Evolutionary conservation across 2,888 invertebrate species (phyloP), one percentile per base, ranked within the genome.

Genomic region (Dolichopus griseipennis): DNA sequence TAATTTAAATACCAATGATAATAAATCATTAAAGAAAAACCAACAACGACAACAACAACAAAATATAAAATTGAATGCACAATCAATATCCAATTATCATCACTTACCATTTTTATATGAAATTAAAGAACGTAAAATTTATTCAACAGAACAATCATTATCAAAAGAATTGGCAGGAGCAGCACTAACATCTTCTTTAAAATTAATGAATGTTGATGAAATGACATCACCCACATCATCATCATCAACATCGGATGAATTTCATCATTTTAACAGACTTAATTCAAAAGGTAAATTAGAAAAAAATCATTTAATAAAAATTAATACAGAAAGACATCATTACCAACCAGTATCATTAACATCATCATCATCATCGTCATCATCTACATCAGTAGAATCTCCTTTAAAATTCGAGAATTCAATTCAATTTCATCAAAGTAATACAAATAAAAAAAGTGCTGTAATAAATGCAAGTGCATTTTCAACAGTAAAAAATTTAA

Each of bases 301-400:
- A 15, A 52, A 52, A 52, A 63, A 63, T 63, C 63, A 63, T 63
- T 63, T 27, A 63, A n/a, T n/a, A n/a, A 63, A 63, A 63, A 27
- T 63, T 7, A 63, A 63, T 27, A 63, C 63, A 27, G 63, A 63
- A 63, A 63, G 22, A 15, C 63, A 63, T 63, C 27, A 63, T 15
- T 52, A 52, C 15, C 52, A 52, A 52, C n/a, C 52, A 41, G 2
- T 41, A 12, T 41, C 41, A 52, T 52, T 18, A 52, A 18, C 52
- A 37, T 37, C 8, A 10, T 37, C 37, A 37, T 10, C 37, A 37
- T 37, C 8, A 8, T 10, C 8, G 1, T 7, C 8, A 37, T 10
- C 34, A 7, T 7, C 5, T 34, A 34, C 34, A 7, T 34, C 9
- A 34, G 9, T 7, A 7, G 34, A 7, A 34, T 7, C 8, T 37